Percentiles rank a stretch among this genome's conserved stretches.
These are phyloP conservation scores for Sarcoramphus papa DNA, from an alignment of 2,797 vertebrate genomes.

Conservation along the genomic window DNA sequence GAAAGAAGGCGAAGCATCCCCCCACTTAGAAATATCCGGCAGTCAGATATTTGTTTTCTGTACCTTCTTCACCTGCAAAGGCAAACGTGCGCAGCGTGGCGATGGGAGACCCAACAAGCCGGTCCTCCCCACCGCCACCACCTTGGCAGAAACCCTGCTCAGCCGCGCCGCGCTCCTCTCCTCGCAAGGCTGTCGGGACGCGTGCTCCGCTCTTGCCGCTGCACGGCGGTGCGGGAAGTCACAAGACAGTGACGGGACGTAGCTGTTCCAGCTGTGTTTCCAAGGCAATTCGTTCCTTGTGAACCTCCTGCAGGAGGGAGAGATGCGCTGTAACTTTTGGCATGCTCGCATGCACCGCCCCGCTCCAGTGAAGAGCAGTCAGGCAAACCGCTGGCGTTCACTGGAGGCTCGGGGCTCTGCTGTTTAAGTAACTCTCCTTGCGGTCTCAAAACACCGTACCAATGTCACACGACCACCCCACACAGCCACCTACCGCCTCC, in stretches of 20 bases:
- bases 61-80: conserved; percentile 50
- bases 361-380: background rate
- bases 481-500: background rate
- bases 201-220: background rate
- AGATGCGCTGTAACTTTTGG: background rate
- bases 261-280: conserved; percentile 91
- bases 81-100: background rate
- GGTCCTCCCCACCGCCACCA: background rate
- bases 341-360: background rate
- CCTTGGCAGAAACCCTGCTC: conserved; percentile 14
- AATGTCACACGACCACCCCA: background rate
- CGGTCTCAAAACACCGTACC: background rate
- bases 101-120: background rate
- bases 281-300: conserved; percentile 89
- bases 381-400: background rate
- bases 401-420: background rate
- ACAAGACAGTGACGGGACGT: conserved; percentile 85
- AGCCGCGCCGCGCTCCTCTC: background rate
- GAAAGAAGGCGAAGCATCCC: background rate
- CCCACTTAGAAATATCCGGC: background rate
- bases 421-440: background rate
- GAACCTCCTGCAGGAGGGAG: conserved; percentile 82
- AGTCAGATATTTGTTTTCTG: conserved; percentile 34
- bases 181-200: background rate
- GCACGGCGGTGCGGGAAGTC: background rate